These are phyloP conservation scores for Crotalus horridus DNA, from an alignment of 2,113 vertebrate genomes.

Conservation along the genomic window DNA sequence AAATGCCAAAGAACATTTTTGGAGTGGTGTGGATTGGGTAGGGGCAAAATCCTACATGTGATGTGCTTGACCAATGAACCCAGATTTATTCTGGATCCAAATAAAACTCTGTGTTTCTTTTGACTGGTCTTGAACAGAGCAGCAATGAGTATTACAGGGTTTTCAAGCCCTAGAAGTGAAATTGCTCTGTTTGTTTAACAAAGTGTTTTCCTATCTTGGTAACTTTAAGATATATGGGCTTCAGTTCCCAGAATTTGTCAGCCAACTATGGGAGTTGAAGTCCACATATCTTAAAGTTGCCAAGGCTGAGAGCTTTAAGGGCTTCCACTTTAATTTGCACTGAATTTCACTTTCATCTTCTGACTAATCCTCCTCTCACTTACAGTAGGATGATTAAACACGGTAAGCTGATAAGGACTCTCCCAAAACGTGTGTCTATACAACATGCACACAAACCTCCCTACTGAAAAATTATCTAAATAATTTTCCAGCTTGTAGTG, in stretches of 20 bases:
- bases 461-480: not conserved
- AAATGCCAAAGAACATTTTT: not conserved
- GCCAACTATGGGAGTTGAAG: not conserved
- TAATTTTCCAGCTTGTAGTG: not conserved
- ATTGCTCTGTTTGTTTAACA: not conserved
- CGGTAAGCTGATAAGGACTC: not conserved
- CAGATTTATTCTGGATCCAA: not conserved
- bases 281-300: not conserved
- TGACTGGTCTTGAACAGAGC: not conserved
- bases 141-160: not conserved
- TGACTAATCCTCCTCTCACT: not conserved
- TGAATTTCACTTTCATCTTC: not conserved
- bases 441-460: not conserved
- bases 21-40: not conserved
- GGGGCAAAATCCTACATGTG: not conserved
- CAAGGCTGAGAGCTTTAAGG: not conserved
- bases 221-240: not conserved
- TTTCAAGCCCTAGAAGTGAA: not conserved
- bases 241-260: not conserved
- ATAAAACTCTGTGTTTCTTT: not conserved
- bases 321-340: not conserved
- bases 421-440: not conserved
- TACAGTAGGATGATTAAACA: not conserved
- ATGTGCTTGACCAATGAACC: too few species aligned
- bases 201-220: not conserved